Evolutionary conservation across 2,888 invertebrate genomes (phyloP).

Genomic region (Iphiclides podalirius): DNA sequence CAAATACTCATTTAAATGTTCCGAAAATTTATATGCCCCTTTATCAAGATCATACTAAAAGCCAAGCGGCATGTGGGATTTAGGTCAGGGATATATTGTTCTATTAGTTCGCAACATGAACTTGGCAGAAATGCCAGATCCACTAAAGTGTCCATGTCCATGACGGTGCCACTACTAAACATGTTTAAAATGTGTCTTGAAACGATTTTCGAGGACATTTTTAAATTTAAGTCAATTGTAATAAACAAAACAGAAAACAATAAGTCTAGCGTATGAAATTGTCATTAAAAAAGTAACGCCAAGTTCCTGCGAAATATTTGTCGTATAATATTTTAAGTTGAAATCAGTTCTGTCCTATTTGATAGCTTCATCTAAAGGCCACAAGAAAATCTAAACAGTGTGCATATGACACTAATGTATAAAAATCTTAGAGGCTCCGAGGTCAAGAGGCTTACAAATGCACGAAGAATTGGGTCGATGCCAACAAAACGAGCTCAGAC

Average conservation of each 20-base stretch:
- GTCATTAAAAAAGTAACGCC: too few relatives aligned
- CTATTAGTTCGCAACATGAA: conserved; percentile 51
- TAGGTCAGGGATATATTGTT: conserved; percentile 54
- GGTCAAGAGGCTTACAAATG: conserved; percentile 18
- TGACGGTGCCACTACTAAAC: neutral
- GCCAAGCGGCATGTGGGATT: conserved; percentile 39
- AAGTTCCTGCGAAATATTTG: too few relatives aligned
- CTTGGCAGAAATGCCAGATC: conserved; percentile 46
- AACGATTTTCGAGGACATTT: too few relatives aligned
- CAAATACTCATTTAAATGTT: neutral
- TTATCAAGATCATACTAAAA: conserved; percentile 14
- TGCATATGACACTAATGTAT: conserved; percentile 17
- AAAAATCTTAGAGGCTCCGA: conserved; percentile 16
- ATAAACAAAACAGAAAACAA: too few relatives aligned
- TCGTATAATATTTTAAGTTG: neutral
- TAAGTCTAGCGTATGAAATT: too few relatives aligned
- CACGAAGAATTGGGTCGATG: conserved; percentile 23
- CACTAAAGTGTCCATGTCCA: conserved; percentile 19
- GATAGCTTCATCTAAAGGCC: neutral
- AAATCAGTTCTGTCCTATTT: conserved; percentile 22
- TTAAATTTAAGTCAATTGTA: too few relatives aligned
- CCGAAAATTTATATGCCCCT: conserved; percentile 1
- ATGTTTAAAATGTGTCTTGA: neutral
- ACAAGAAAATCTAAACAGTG: neutral
- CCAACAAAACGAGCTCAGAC: conserved; percentile 17